Base-by-base conservation (phyloP, 2,797 vertebrate species). In the Sebastolobus alascanus region DNA sequence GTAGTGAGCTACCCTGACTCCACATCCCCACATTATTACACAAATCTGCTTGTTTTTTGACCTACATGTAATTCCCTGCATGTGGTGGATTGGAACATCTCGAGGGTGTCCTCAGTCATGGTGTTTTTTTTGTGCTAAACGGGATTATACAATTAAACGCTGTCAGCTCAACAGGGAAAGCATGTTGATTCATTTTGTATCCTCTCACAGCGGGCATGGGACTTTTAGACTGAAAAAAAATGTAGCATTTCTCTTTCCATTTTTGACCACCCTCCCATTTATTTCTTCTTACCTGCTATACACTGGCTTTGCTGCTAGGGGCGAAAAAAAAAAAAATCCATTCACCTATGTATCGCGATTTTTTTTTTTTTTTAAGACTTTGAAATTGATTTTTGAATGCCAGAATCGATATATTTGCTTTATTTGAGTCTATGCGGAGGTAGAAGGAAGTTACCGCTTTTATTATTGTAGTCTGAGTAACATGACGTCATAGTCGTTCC, bases 1-100 rank as follows among this genome's bases (percentile, higher is more conserved):
- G 31, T 55, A 71, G 73, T 54, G 38, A 73, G 79, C 63, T 66
- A 54, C 79, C 84, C 63, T 71, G 87, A 86, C 84, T 90, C 85
- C 69, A 86, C 90, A 82, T 82, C 75, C 75, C 52, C 38, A 29
- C 86, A 79, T 89, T 93, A 92, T 94, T 90, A 92, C 82, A 87
- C 85, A 91, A 84, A 92, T 91, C 84, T 81, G 89, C 77, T 85
- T 93, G 87, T 91, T 91, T 93, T 89, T 43, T 94, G 90, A 91
- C 91, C 91, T 76, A 84, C 66, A 73, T 91, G 87, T 90, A 84
- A 87, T 90, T 90, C 82, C 77, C 76, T 88, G 79, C 81, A 80
- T 87, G 86, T 83, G 82, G 63, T 81, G 71, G 83, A 87, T 92
- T 87, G 88, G 40, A 89, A 86, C 79, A 87, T 92, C 85, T 87